phyloP scores from a whole-genome alignment of 2,888 invertebrate genomes.

The Rhamnusium bicolor region DNA sequence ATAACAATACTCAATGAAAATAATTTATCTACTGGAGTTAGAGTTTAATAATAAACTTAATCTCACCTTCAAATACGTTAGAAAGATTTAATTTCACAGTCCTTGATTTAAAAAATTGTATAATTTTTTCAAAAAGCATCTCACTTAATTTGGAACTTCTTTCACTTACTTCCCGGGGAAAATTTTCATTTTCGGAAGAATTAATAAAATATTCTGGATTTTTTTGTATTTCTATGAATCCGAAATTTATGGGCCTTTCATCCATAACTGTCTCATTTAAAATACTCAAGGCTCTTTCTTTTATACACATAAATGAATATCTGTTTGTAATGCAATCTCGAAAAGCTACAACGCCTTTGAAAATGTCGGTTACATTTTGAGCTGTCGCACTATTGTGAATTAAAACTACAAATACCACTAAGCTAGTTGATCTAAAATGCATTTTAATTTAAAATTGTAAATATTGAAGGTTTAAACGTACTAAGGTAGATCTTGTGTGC shows the following conservation, averaged over 20 bases:
- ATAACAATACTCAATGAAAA: no score
- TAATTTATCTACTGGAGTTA: no score
- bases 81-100: conserved; percentile 68
- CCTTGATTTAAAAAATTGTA: conserved; percentile 70
- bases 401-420: conserved; percentile 35
- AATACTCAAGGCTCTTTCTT: conserved; percentile 66
- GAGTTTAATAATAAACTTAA: no score
- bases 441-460: conserved; percentile 37
- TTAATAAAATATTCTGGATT: conserved; percentile 65
- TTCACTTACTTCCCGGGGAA: conserved; percentile 74
- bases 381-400: conserved; percentile 24
- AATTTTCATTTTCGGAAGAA: conserved; percentile 69
- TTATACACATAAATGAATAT: conserved; percentile 69
- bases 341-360: conserved; percentile 52
- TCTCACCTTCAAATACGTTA: conserved; percentile 64
- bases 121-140: conserved; percentile 67
- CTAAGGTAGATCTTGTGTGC: conserved; percentile 40
- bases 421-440: conserved; percentile 43
- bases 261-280: conserved; percentile 70
- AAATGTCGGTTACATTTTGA: conserved; percentile 49
- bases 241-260: conserved; percentile 65
- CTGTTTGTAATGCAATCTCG: conserved; percentile 66
- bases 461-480: conserved; percentile 40
- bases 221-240: conserved; percentile 65
- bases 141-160: conserved; percentile 72